These are phyloP conservation scores for Diplogasteroides magnus DNA, from an alignment of 1,140 invertebrate species.

Conservation along the genomic window DNA sequence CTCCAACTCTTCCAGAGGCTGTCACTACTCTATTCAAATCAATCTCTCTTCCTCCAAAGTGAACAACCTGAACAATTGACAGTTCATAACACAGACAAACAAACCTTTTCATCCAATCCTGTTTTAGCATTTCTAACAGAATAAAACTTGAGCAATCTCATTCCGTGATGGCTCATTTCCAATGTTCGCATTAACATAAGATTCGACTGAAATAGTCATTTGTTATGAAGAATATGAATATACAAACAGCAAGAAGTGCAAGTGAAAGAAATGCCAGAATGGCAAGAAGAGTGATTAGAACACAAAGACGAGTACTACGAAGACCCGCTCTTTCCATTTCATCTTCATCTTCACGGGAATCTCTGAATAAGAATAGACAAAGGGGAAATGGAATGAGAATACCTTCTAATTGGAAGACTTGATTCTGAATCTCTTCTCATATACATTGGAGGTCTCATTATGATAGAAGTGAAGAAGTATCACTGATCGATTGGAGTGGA, in stretches of 20 bases:
- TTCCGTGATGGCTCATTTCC: slow-evolving; percentile 14
- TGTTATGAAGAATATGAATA: neutral
- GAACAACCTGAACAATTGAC: slow-evolving; percentile 4
- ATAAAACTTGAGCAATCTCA: slow-evolving; percentile 8
- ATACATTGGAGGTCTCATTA: neutral
- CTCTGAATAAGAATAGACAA: neutral
- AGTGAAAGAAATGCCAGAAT: neutral
- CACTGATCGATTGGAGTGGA: too few relatives aligned
- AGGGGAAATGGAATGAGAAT: neutral
- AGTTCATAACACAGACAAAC: neutral
- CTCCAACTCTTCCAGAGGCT: slow-evolving; percentile 2
- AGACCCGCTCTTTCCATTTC: too few relatives aligned
- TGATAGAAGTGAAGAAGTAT: too few relatives aligned
- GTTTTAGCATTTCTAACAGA: slow-evolving; percentile 2
- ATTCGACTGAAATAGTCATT: slow-evolving; percentile 4
- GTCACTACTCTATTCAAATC: slow-evolving; percentile 10
- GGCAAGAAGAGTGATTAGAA: neutral
- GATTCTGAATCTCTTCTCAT: neutral
- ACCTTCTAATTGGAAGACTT: neutral
- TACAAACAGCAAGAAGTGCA: neutral
- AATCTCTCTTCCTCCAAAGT: slow-evolving; percentile 3
- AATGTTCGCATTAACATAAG: slow-evolving; percentile 12
- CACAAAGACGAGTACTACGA: too few relatives aligned
- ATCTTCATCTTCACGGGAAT: neutral
- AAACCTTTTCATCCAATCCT: slow-evolving; percentile 9